Conservation (phyloP, 1,140 invertebrate species). For the Colletes latitarsis region DNA sequence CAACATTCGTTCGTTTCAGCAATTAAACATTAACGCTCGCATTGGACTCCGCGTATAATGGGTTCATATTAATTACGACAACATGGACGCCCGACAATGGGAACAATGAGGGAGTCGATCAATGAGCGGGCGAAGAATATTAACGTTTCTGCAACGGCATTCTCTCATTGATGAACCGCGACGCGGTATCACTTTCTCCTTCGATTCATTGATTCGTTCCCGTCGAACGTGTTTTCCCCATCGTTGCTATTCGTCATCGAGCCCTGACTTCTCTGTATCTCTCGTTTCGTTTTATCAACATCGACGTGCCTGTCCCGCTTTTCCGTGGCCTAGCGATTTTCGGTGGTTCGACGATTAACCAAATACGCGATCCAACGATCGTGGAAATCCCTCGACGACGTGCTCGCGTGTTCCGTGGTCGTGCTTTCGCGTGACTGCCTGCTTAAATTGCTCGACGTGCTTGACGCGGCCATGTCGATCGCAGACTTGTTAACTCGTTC, state of each 20-base stretch:
- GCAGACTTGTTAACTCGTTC: conserved; percentile 64
- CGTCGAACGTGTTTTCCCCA: neutral
- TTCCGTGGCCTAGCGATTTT: conserved; percentile 21
- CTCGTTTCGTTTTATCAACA: conserved; percentile 32
- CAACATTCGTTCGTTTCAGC: neutral
- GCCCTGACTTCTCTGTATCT: neutral
- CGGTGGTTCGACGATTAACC: conserved; percentile 39
- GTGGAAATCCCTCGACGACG: conserved; percentile 51
- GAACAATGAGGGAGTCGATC: conserved; percentile 32
- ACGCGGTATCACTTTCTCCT: conserved; percentile 46
- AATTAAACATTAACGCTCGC: conserved; percentile 4
- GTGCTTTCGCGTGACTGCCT: conserved; percentile 70
- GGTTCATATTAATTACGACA: conserved; percentile 30
- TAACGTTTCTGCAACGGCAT: conserved; percentile 1
- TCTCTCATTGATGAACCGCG: conserved; percentile 26
- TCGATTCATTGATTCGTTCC: conserved; percentile 46
- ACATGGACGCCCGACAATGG: conserved; percentile 19
- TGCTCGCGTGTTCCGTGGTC: conserved; percentile 64
- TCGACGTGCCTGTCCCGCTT: conserved; percentile 16
- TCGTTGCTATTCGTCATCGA: conserved; percentile 13
- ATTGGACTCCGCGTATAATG: conserved; percentile 3
- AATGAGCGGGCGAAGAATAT: conserved; percentile 39
- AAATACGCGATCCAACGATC: conserved; percentile 29
- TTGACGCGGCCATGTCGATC: conserved; percentile 63
- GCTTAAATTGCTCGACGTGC: conserved; percentile 61